phyloP scores from a whole-genome alignment of 2,113 vertebrate genomes.

The Uropsilus gracilis region DNA sequence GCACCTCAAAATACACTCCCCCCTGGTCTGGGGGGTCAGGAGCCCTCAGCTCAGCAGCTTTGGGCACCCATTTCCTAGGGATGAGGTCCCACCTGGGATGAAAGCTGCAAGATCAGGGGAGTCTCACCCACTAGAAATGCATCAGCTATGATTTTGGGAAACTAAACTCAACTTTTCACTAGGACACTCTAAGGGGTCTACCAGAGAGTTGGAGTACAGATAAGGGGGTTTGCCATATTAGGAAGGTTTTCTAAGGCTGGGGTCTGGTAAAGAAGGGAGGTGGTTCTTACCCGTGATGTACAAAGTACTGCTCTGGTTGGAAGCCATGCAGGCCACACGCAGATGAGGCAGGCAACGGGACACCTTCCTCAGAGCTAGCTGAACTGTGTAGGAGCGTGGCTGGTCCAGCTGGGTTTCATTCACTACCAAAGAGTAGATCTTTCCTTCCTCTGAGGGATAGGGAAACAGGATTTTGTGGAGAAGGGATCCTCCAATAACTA shows the following conservation, averaged over 20 bases:
- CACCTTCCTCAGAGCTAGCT: constrained; percentile 82
- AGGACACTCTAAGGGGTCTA: neutral
- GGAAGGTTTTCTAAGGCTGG: neutral
- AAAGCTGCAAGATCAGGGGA: neutral
- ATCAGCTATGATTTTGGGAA: neutral
- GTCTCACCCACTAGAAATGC: neutral
- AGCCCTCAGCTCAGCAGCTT: constrained; percentile 73
- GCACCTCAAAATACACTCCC: constrained; percentile 84
- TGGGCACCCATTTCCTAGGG: constrained; percentile 70
- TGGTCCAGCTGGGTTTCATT: constrained; percentile 84
- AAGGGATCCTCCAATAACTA: neutral
- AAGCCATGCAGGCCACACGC: constrained; percentile 79
- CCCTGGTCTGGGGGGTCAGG: constrained; percentile 79
- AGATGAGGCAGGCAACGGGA: constrained; percentile 80
- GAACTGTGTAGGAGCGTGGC: constrained; percentile 81
- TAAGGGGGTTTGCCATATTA: neutral
- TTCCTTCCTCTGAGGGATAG: constrained; percentile 80
- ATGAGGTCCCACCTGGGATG: constrained; percentile 24
- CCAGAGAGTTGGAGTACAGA: neutral
- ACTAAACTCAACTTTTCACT: neutral
- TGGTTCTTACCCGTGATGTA: constrained; percentile 82
- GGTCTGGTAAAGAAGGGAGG: neutral
- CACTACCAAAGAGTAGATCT: constrained; percentile 84
- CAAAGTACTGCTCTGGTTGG: constrained; percentile 83
- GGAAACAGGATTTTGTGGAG: neutral